Base-by-base conservation (phyloP, 2,113 vertebrate species). In the Proteles cristata region DNA sequence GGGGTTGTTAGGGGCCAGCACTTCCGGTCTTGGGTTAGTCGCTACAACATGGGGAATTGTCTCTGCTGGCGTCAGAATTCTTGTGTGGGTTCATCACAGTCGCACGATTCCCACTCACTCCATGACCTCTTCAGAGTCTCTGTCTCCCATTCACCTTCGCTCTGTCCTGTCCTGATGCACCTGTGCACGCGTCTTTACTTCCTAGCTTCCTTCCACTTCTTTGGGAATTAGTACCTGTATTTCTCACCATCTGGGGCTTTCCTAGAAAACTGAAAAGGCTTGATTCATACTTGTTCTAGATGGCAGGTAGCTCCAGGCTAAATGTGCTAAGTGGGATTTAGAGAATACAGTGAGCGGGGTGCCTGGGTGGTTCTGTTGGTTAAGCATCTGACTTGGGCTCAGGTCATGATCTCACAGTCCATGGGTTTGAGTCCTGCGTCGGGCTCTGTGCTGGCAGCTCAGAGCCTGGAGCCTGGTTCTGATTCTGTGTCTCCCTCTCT, bases 131-230 rank as follows among this genome's bases (percentile, higher is more conserved):
- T 53, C 0, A 15, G 48, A 74, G 28, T 74, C 31, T 50, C 26
- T 14, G 0, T 26, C 26, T 80, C 14, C 39, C 63, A 3, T 45
- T 58, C 11, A 19, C 26, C 43, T 65, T 69, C 71, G 68, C 92
- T 65, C 71, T 33, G 7, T 5, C 31, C 25, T 82, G 25, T 71
- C 74, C 43, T 25, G 4, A 10, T 1, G 4, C 7, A 2, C 23
- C 33, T 3, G 7, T 0, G 9, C 14, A 4, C 10, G 1, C 0
- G 0, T 83, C 43, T 66, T 61, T 45, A 26, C 26, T 61, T 74
- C 58, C 35, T n/a, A 31, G 45, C 35, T 79, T 45, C 21, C 63
- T 43, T 55, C 4, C 6, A 5, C 28, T 79, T 53, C 39, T 65
- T 71, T 17, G 43, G 31, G 25, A 16, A 4, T 89, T 21, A 28